These are phyloP conservation scores for Mixornis gularis DNA, from an alignment of 2,113 vertebrate genomes.

Conservation along the genomic window DNA sequence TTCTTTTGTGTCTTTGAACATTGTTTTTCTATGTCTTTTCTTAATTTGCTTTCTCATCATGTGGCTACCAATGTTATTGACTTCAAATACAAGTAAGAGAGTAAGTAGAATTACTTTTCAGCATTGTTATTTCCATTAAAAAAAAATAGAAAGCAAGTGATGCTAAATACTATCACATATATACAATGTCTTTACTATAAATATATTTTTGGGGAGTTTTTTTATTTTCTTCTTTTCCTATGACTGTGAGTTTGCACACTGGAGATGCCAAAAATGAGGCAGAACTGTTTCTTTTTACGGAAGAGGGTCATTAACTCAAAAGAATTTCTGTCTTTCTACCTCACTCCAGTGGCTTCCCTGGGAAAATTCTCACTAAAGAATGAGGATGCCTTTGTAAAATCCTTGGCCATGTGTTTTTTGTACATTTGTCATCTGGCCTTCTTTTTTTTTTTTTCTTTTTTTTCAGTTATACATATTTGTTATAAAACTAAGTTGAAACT, in stretches of 20 bases:
- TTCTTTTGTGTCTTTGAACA: background rate
- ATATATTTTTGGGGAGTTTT: background rate
- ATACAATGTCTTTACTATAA: background rate
- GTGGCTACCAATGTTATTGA: background rate
- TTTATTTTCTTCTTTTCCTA: background rate
- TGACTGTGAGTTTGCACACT: background rate
- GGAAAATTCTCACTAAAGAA: slow-evolving; percentile 10
- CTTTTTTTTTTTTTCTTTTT: background rate
- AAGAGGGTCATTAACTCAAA: background rate
- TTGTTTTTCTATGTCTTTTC: background rate
- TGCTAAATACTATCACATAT: background rate
- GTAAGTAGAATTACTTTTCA: background rate
- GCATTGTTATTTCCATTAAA: background rate
- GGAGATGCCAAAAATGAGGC: background rate
- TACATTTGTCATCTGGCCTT: background rate
- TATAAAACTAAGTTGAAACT: slow-evolving; percentile 22
- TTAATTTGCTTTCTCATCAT: background rate
- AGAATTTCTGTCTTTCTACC: background rate
- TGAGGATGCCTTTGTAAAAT: background rate
- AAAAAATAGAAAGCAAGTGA: background rate
- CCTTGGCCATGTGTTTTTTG: slow-evolving; percentile 18
- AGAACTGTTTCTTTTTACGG: background rate
- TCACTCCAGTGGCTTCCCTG: background rate
- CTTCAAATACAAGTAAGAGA: background rate
- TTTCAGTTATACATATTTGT: background rate